A percentile compares a stretch with the other conserved stretches of the same genome.
Evolutionary conservation across 2,113 vertebrate genomes (phyloP).

Genomic region (Gorsachius goisagi): DNA sequence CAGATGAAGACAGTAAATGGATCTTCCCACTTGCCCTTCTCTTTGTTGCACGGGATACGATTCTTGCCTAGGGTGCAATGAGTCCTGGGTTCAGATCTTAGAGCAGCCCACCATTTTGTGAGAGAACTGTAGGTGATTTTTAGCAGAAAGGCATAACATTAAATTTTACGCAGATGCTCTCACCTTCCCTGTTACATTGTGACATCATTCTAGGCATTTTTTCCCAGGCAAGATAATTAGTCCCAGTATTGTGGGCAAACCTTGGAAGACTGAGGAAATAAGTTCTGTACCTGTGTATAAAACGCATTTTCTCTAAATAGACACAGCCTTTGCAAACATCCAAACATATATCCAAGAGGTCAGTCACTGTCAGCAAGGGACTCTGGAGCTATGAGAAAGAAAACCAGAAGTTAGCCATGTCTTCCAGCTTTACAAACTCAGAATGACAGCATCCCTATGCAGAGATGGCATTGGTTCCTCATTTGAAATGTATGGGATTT

Average conservation of each 20-base stretch:
- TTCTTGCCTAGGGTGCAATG: background rate
- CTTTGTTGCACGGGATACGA: background rate
- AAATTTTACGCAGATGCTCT: background rate
- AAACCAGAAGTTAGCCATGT: background rate
- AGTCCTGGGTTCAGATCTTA: background rate
- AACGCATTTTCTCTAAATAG: constrained; percentile 80
- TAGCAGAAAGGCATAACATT: background rate
- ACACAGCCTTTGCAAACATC: constrained; percentile 80
- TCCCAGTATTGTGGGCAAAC: background rate
- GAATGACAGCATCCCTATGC: background rate
- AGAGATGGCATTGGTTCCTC: background rate
- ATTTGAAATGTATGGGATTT: background rate
- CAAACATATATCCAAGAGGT: constrained; percentile 75
- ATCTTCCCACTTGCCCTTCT: background rate
- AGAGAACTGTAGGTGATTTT: background rate
- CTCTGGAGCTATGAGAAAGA: constrained; percentile 59
- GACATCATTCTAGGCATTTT: background rate
- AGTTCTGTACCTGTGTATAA: constrained; percentile 78
- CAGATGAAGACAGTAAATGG: background rate
- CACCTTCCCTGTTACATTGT: background rate
- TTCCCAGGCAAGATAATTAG: background rate
- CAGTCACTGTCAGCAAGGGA: constrained; percentile 60
- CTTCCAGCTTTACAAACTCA: background rate
- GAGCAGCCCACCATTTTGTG: background rate
- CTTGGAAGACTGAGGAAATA: background rate